Evolutionary conservation across 2,888 invertebrate species (phyloP).

Genomic region (Drosophila barbarae): DNA sequence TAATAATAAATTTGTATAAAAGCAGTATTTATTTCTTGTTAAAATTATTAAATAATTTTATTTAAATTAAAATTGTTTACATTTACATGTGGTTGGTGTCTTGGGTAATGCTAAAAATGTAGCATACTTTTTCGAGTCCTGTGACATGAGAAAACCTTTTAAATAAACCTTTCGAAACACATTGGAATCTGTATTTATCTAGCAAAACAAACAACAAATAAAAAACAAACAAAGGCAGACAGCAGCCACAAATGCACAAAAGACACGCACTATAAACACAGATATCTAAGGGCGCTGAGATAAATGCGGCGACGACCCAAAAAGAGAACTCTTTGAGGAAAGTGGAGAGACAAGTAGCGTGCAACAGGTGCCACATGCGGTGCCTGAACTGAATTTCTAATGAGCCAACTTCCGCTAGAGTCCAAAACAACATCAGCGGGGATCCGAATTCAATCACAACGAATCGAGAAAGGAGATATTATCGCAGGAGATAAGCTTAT

Average conservation of each 20-base stretch:
- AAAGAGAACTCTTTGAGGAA: slow-evolving; percentile 12
- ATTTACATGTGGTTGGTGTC: neutral
- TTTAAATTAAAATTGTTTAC: neutral
- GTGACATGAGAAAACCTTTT: neutral
- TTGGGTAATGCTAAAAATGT: neutral
- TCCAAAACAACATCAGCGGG: slow-evolving; percentile 11
- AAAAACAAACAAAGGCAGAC: slow-evolving; percentile 18
- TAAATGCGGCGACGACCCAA: slow-evolving; percentile 14
- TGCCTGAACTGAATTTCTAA: slow-evolving; percentile 63
- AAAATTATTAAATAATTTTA: neutral
- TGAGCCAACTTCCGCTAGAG: slow-evolving; percentile 62
- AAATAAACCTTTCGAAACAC: slow-evolving; percentile 10
- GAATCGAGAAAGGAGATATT: slow-evolving; percentile 17
- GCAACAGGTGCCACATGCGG: slow-evolving; percentile 36
- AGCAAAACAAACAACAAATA: slow-evolving; percentile 20
- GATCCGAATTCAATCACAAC: slow-evolving; percentile 11
- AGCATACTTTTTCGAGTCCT: slow-evolving; percentile 48
- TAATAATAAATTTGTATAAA: too few relatives aligned
- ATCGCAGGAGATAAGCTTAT: slow-evolving; percentile 56
- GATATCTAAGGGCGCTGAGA: slow-evolving; percentile 19
- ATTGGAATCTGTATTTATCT: slow-evolving; percentile 29
- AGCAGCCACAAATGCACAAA: slow-evolving; percentile 19
- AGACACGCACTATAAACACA: slow-evolving; percentile 23
- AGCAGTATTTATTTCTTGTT: too few relatives aligned
- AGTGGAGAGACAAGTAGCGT: slow-evolving; percentile 12